Conservation (phyloP, 1,140 invertebrate species). For the Battus philenor region DNA sequence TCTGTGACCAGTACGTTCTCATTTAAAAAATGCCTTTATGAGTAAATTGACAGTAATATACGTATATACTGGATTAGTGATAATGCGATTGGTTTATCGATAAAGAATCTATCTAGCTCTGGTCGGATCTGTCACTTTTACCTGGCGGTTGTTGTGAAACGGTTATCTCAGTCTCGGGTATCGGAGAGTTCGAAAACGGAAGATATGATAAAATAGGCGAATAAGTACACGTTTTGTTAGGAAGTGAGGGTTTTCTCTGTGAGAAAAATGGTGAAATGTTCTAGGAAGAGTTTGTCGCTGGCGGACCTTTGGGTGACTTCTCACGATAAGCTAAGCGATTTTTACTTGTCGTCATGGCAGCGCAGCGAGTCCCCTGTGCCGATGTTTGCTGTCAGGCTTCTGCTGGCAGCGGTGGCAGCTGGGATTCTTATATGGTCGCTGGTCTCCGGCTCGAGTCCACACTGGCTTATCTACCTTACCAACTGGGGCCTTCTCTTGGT, state of each 20-base stretch:
- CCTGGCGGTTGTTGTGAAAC: slow-evolving; percentile 11
- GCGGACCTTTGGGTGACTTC: slow-evolving; percentile 56
- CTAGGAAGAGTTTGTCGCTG: slow-evolving; percentile 42
- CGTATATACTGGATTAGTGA: slow-evolving; percentile 5
- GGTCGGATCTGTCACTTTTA: slow-evolving; percentile 5
- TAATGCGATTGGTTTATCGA: slow-evolving; percentile 9
- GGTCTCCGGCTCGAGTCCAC: slow-evolving; percentile 31
- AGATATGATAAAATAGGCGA: slow-evolving; percentile 6
- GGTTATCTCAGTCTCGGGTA: slow-evolving; percentile 4
- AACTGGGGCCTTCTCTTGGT: slow-evolving; percentile 81
- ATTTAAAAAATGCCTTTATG: too few relatives aligned
- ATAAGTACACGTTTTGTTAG: neutral
- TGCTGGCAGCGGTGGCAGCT: slow-evolving; percentile 66
- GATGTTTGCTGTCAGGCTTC: slow-evolving; percentile 74
- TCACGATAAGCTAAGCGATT: slow-evolving; percentile 56
- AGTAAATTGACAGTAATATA: slow-evolving; percentile 3
- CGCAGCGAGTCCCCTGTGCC: slow-evolving; percentile 46
- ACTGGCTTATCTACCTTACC: slow-evolving; percentile 84
- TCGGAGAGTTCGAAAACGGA: neutral
- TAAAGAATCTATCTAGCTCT: slow-evolving; percentile 8
- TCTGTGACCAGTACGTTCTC: too few relatives aligned
- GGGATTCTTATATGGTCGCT: slow-evolving; percentile 73
- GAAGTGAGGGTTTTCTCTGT: slow-evolving; percentile 9
- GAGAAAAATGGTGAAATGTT: slow-evolving; percentile 59
- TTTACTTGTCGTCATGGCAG: slow-evolving; percentile 63